A percentile compares a stretch with the other conserved stretches of the same genome.
Conservation (phyloP, 2,888 invertebrate genomes). For the Bombylius major region DNA sequence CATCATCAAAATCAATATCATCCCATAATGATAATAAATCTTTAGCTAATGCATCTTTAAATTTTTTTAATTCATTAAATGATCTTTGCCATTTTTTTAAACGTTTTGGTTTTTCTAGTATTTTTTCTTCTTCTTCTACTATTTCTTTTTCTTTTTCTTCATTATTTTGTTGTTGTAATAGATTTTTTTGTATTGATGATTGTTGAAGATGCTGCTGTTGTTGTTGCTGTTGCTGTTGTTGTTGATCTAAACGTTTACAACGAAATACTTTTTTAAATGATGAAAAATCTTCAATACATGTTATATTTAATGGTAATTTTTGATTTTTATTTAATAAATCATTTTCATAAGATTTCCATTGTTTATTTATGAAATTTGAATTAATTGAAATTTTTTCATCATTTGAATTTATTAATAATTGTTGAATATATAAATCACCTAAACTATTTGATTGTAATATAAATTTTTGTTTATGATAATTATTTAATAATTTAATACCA, state of each 20-base stretch:
- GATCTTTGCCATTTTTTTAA: conserved; percentile 24
- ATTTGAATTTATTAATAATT: not conserved
- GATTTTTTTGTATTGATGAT: not conserved
- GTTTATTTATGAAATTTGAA: not conserved
- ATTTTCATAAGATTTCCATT: not conserved
- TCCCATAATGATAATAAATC: conserved; percentile 18
- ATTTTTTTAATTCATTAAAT: conserved; percentile 15
- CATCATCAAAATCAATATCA: not conserved
- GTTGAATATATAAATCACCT: conserved; percentile 23
- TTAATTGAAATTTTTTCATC: not conserved
- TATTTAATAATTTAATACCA: conserved; percentile 22
- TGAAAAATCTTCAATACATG: conserved; percentile 10
- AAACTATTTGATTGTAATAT: conserved; percentile 25
- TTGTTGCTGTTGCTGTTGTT: too few relatives aligned
- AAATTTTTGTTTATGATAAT: conserved; percentile 15
- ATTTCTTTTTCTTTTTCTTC: not conserved
- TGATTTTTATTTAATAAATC: not conserved
- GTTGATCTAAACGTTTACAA: conserved; percentile 14
- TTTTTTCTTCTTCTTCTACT: not conserved
- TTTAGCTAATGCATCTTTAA: conserved; percentile 22
- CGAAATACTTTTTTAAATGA: conserved; percentile 21
- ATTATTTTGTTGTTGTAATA: not conserved
- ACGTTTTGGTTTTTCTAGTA: not conserved
- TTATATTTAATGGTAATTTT: conserved; percentile 4
- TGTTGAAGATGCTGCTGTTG: too few relatives aligned